These are phyloP conservation scores for Anastrepha ludens DNA, from an alignment of 1,140 invertebrate species.

Conservation along the genomic window DNA sequence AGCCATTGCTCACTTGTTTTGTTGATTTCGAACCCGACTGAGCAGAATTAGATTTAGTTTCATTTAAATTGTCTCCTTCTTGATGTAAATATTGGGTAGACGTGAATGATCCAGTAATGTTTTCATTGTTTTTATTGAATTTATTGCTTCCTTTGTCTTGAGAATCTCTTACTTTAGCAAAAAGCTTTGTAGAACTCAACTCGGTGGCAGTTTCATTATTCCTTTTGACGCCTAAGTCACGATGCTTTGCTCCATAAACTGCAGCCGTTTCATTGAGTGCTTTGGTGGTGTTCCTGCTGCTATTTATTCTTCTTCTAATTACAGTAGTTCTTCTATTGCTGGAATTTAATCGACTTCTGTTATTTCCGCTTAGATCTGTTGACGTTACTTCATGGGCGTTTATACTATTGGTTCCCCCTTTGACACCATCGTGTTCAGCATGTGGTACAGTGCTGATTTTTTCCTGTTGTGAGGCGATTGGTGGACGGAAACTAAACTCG, in stretches of 20 bases:
- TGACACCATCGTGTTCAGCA: not conserved
- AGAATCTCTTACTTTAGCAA: not conserved
- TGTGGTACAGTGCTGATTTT: not conserved
- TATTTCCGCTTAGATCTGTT: not conserved
- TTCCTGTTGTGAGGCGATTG: not conserved
- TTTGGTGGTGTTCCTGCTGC: not conserved
- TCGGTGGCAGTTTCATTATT: not conserved
- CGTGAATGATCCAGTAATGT: not conserved
- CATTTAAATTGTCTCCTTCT: not conserved
- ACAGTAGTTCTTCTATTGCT: not conserved
- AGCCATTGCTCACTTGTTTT: not conserved
- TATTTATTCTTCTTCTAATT: slow-evolving; percentile 29
- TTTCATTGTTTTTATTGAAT: not conserved
- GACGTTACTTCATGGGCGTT: not conserved
- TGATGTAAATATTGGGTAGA: not conserved
- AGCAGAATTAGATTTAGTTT: not conserved
- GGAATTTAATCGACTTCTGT: not conserved
- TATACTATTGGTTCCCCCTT: not conserved
- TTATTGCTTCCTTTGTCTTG: not conserved
- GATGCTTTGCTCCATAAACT: not conserved
- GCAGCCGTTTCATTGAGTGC: not conserved
- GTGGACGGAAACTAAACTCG: not conserved
- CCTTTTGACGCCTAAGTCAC: not conserved
- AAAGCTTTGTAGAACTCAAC: not conserved
- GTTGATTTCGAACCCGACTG: not conserved